Evolutionary conservation across 2,888 invertebrate genomes (phyloP).

Genomic region (Mongoloraphidia duomilia): DNA sequence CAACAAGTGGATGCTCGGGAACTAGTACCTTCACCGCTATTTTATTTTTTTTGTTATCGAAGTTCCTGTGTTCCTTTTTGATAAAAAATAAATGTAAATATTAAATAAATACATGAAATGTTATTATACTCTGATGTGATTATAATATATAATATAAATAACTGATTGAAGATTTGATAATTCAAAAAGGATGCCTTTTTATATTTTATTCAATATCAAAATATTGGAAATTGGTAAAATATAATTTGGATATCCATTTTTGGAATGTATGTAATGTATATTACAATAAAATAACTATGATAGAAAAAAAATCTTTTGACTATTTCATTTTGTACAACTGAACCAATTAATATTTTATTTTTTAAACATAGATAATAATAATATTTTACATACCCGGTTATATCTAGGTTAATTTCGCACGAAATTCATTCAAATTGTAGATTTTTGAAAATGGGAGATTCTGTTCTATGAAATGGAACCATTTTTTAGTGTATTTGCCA

Average conservation of each 20-base stretch:
- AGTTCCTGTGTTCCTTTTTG: too few relatives aligned
- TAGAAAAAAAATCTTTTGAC: background rate
- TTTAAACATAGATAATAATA: background rate
- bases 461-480: too few relatives aligned
- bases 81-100: slow-evolving; percentile 1
- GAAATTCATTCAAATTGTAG: too few relatives aligned
- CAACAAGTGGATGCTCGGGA: too few relatives aligned
- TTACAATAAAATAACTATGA: slow-evolving; percentile 3
- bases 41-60: too few relatives aligned
- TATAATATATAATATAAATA: background rate
- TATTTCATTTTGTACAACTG: background rate
- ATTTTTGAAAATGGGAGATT: too few relatives aligned
- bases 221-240: background rate
- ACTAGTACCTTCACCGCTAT: too few relatives aligned
- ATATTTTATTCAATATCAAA: background rate
- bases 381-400: background rate
- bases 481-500: too few relatives aligned
- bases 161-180: slow-evolving; percentile 1
- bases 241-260: slow-evolving; percentile 2
- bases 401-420: too few relatives aligned
- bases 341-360: background rate
- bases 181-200: slow-evolving; percentile 1
- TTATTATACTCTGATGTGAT: slow-evolving; percentile 3
- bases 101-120: slow-evolving; percentile 1
- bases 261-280: slow-evolving; percentile 6